A percentile compares a stretch with the other conserved stretches of the same genome.
These are phyloP conservation scores for Ptiloglossa arizonensis DNA, from an alignment of 1,140 invertebrate genomes.

Conservation along the genomic window DNA sequence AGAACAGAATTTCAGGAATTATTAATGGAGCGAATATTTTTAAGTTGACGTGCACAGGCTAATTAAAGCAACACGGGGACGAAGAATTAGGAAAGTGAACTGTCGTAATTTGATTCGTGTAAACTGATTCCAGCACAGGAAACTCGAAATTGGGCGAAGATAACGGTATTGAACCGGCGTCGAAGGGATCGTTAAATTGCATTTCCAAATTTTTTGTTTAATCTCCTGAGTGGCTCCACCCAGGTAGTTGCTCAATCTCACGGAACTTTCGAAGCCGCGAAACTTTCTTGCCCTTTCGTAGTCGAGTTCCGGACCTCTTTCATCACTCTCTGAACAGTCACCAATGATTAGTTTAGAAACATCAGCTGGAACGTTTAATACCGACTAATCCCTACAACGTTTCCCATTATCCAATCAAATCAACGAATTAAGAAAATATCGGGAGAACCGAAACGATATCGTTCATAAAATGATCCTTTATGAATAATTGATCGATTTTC, in stretches of 20 bases:
- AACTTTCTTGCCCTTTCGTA: slow-evolving; percentile 28
- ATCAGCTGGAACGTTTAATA: not conserved
- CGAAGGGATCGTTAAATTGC: not conserved
- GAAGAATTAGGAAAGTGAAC: too few relatives aligned
- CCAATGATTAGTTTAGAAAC: slow-evolving; percentile 19
- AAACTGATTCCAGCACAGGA: too few relatives aligned
- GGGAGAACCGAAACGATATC: not conserved
- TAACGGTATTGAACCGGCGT: too few relatives aligned
- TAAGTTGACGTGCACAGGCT: too few relatives aligned
- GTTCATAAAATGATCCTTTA: not conserved
- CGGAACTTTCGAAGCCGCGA: slow-evolving; percentile 12
- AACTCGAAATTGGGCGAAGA: too few relatives aligned
- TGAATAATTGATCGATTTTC: too few relatives aligned
- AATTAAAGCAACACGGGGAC: too few relatives aligned
- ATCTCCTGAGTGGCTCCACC: slow-evolving; percentile 20
- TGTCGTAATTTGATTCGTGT: too few relatives aligned
- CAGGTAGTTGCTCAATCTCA: not conserved
- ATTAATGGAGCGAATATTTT: too few relatives aligned
- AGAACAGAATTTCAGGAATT: too few relatives aligned
- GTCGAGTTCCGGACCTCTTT: slow-evolving; percentile 8
- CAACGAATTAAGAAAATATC: not conserved
- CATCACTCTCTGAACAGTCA: not conserved
- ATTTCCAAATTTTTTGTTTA: slow-evolving; percentile 16
- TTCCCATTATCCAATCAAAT: not conserved
- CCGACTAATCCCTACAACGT: not conserved